These are phyloP conservation scores for Calephelis perditalis DNA, from an alignment of 2,888 invertebrate species.

Conservation along the genomic window DNA sequence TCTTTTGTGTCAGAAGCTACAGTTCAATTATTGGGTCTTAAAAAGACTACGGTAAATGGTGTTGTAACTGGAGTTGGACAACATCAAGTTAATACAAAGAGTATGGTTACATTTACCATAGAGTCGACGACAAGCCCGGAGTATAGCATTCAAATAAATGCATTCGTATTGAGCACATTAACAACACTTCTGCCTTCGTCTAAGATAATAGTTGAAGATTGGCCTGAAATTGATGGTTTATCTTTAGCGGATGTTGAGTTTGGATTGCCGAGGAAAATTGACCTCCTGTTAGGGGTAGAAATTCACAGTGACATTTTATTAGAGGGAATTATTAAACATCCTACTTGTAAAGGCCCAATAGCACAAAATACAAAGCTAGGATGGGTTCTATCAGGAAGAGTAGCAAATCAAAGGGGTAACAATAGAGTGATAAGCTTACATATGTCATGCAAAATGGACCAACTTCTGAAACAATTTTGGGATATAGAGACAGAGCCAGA, in stretches of 20 bases:
- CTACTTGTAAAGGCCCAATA: constrained; percentile 8
- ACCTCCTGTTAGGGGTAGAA: constrained; percentile 28
- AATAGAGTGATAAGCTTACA: neutral
- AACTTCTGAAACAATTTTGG: neutral
- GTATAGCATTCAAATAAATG: constrained; percentile 22
- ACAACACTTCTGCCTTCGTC: constrained; percentile 24
- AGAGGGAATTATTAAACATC: constrained; percentile 23
- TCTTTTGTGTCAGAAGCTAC: constrained; percentile 30
- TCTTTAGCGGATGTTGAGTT: constrained; percentile 28
- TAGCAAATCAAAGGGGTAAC: neutral
- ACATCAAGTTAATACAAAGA: constrained; percentile 22
- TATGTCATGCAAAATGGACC: neutral
- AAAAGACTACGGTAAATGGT: constrained; percentile 23
- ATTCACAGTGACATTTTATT: constrained; percentile 23
- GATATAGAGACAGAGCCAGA: neutral
- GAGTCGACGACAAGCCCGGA: constrained; percentile 21
- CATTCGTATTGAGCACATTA: constrained; percentile 26
- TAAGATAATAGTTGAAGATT: constrained; percentile 15
- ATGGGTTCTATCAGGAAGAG: constrained; percentile 30
- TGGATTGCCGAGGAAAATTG: constrained; percentile 25
- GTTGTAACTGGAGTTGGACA: constrained; percentile 29
- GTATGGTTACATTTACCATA: constrained; percentile 23
- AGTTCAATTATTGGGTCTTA: constrained; percentile 27
- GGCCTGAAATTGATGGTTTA: constrained; percentile 25
- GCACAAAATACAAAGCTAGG: constrained; percentile 31